Percentiles rank a stretch among this genome's conserved stretches.
Evolutionary conservation across 1,140 invertebrate genomes (phyloP).

Genomic region (Agrilus planipennis): DNA sequence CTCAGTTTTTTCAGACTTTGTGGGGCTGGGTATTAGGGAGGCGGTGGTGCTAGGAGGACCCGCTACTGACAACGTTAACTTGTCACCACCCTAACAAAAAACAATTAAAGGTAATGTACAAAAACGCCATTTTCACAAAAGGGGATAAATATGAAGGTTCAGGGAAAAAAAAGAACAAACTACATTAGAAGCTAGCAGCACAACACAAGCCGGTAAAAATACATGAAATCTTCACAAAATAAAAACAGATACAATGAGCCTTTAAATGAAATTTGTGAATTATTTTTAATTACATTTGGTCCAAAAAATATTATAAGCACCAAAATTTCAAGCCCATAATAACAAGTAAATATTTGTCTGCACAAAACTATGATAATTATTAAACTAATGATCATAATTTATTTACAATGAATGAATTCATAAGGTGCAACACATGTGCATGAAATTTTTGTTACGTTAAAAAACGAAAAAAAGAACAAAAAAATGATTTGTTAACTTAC

Average conservation of each 20-base stretch:
- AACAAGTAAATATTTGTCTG: no score
- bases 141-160: conserved; percentile 1
- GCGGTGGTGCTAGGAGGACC: conserved; percentile 20
- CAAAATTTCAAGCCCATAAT: no score
- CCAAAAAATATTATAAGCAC: no score
- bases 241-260: background rate
- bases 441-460: background rate
- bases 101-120: no score
- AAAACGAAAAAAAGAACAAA: conserved; percentile 5
- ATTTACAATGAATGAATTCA: no score
- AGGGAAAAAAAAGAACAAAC: conserved; percentile 2
- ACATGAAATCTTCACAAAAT: background rate
- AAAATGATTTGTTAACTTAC: conserved; percentile 43
- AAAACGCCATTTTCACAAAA: conserved; percentile 1
- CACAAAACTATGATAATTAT: no score
- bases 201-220: background rate
- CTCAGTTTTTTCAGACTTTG: conserved; percentile 10
- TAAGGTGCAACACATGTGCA: no score
- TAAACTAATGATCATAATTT: no score
- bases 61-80: conserved; percentile 54
- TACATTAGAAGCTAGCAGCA: background rate
- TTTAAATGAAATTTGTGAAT: no score
- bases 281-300: no score
- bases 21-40: conserved; percentile 12
- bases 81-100: conserved; percentile 54